Evolutionary conservation across 1,140 invertebrate species (phyloP), one percentile per base, ranked within the genome.

Genomic region (Drosophila virilis): DNA sequence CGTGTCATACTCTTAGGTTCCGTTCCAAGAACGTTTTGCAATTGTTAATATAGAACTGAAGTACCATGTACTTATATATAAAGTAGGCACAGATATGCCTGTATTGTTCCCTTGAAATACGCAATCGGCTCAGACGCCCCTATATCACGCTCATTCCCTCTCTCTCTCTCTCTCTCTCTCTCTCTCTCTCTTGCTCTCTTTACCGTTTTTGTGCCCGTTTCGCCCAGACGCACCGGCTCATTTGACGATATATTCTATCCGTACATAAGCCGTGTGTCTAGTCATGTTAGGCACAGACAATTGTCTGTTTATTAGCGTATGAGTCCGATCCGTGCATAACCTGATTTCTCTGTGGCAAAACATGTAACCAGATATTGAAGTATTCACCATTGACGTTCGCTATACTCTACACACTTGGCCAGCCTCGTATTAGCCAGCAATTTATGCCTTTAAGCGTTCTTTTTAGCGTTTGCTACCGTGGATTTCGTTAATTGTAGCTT

Each of bases 291-390:
- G 60, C 43, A 66, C 61, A 67, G 57, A 69, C 68, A 77, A 86
- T 85, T 85, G 81, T 61, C 77, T 57, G 48, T 85, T 74, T 86
- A 82, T 83, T 78, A 70, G 67, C 78, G 62, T 81, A 75, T 82
- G 80, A 89, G 73, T 83, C 66, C 69, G 82, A 80, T 88, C 77
- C 69, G 40, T 40, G 58, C 50, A 75, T 74, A 88, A 80, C 83
- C 83, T 84, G 84, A 80, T 88, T 89, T 83, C 83, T 72, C 74
- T 59, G 28, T 17, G 35, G 48, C 57, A 38, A 28, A 69, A 1
- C 15, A 13, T 43, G 15, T 38, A 52, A 60, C n/a, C n/a, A 15
- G 57, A 42, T 37, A 55, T 12, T 13, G 33, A 28, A 55, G 28
- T 32, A 28, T 68, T 59, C 40, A 42, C 15, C 45, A 54, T 60